Percentiles rank a stretch among this genome's conserved stretches.
phyloP scores from a whole-genome alignment of 2,113 vertebrate species.

The Onychostruthus taczanowskii region DNA sequence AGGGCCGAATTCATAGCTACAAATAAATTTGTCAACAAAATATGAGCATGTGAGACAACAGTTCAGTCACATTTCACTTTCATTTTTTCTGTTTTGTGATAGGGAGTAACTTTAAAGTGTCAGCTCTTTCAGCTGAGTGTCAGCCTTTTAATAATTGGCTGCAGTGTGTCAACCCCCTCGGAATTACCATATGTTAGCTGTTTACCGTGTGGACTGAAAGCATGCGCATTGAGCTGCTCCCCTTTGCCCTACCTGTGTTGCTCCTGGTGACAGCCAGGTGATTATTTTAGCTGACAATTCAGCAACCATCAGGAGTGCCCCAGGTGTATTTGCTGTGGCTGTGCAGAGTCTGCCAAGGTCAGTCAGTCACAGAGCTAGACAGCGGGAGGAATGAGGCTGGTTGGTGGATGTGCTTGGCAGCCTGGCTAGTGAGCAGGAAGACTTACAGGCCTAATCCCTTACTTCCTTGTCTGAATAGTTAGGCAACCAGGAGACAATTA shows the following conservation, averaged over 20 bases:
- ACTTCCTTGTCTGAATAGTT: not conserved
- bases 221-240: not conserved
- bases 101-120: conserved; percentile 12
- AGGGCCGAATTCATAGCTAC: not conserved
- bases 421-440: not conserved
- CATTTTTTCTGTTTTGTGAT: conserved; percentile 22
- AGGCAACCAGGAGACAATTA: not conserved
- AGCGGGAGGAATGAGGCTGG: not conserved
- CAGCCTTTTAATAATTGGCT: conserved; percentile 28
- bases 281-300: not conserved
- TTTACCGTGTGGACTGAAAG: not conserved
- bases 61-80: not conserved
- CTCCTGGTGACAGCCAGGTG: not conserved
- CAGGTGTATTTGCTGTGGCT: not conserved
- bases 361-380: not conserved
- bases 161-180: not conserved
- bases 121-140: conserved; percentile 22
- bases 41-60: not conserved
- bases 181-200: conserved; percentile 10
- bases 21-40: conserved; percentile 41
- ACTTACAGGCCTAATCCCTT: not conserved
- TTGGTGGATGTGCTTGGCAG: not conserved
- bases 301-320: not conserved
- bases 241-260: not conserved
- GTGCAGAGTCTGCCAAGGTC: not conserved